Conservation (phyloP, 2,113 vertebrate species). For the Ceyx melanurus region DNA sequence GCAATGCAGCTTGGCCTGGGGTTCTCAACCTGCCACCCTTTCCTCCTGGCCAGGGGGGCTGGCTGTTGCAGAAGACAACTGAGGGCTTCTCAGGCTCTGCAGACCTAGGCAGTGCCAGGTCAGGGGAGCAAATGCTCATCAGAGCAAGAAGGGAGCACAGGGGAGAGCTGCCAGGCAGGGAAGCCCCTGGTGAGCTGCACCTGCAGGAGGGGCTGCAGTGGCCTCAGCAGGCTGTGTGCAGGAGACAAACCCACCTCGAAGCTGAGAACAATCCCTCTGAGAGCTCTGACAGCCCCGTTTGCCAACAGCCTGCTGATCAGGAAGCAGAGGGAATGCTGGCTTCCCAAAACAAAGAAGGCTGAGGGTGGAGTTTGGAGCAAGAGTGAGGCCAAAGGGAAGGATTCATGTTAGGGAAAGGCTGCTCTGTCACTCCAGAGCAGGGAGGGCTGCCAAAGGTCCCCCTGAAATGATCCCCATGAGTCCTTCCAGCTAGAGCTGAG, state of each 20-base stretch:
- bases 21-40: background rate
- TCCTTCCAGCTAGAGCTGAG: background rate
- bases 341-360: background rate
- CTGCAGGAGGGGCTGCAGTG: too few relatives aligned
- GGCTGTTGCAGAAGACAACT: background rate
- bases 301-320: too few relatives aligned
- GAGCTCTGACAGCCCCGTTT: background rate
- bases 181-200: background rate
- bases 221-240: too few relatives aligned
- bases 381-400: background rate
- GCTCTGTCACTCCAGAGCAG: background rate
- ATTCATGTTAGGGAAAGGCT: background rate
- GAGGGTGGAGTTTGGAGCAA: background rate
- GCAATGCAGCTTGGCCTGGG: background rate
- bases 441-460: background rate
- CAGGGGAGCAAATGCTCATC: background rate
- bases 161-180: background rate
- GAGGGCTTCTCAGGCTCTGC: background rate
- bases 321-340: background rate
- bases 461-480: background rate
- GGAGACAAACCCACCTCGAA: too few relatives aligned
- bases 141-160: background rate
- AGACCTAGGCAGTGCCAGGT: background rate
- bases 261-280: too few relatives aligned
- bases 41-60: accelerated